Evolutionary conservation across 2,113 vertebrate genomes (phyloP), one percentile per base, ranked within the genome.

Genomic region (Cyprinus carpio): DNA sequence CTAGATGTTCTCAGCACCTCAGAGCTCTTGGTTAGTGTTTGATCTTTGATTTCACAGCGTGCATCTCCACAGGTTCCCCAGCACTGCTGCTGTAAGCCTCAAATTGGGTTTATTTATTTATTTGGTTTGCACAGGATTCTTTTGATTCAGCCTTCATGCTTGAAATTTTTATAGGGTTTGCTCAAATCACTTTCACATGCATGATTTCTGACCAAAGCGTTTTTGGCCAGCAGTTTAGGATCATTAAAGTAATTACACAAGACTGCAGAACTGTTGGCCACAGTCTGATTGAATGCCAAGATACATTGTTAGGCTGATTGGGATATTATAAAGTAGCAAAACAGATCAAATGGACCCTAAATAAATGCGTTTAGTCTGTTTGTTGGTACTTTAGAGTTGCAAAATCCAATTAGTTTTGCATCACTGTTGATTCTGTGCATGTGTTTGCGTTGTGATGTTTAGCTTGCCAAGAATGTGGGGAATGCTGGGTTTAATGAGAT

Each of bases 401-500:
- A 43, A 87, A 49, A 37, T 37, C 31, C 49, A 56, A 74, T 69
- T 77, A 51, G 31, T 60, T 78, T 64, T 6, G 60, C 27, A 51
- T 18, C 23, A 16, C n/a, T 25, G 11, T 75, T 37, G 67, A 84
- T 60, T 74, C 58, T 27, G 11, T 64, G 78, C 16, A 23, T 65
- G 71, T 88, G 56, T 69, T 10, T 75, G 10, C 85, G 34, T 87
- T 89, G 75, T 87, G 83, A 81, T 72, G 27, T 89, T 87, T 95
- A 99, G 98, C 97, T 99, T 93, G 98, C 97, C 93, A 99, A 99
- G 94, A 99, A 99, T 92, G 97, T 99, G 89, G 98, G 98, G 91
- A 99, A 99, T 90, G 96, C 97, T 34, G 96, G 96, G 79, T 99
- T 99, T 92, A 99, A 99, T 93, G 98, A 99, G 91, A 96, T 99